phyloP scores from a whole-genome alignment of 2,888 invertebrate species.

The Spilosoma lubricipeda region DNA sequence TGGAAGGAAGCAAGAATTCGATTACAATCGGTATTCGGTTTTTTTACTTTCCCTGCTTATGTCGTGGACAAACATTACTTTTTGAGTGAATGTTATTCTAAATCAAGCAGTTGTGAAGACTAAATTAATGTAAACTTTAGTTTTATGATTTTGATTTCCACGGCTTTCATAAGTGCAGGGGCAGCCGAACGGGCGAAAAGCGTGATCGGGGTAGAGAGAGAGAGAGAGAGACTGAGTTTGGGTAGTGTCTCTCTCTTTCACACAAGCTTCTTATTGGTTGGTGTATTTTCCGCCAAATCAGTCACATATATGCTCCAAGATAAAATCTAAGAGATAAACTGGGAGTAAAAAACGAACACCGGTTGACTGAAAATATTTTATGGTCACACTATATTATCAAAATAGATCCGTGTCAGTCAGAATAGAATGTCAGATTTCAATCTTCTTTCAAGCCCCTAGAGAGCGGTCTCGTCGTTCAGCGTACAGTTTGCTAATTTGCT shows the following conservation, averaged over 20 bases:
- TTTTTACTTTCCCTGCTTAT: not conserved
- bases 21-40: not conserved
- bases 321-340: no score
- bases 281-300: no score
- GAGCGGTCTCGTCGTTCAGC: conserved; percentile 29
- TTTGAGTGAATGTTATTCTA: not conserved
- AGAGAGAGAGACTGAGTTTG: no score
- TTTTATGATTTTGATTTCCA: not conserved
- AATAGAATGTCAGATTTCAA: conserved; percentile 41
- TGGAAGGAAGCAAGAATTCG: no score
- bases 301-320: no score
- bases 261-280: no score
- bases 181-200: no score
- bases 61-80: not conserved
- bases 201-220: no score
- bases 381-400: conserved; percentile 29
- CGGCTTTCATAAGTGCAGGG: not conserved
- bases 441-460: not conserved
- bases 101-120: not conserved
- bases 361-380: conserved; percentile 1
- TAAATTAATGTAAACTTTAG: not conserved
- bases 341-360: not conserved
- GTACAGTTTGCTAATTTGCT: conserved; percentile 37
- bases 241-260: no score
- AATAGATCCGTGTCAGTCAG: conserved; percentile 37